Percentiles rank a stretch among this genome's conserved stretches.
These are phyloP conservation scores for Peromyscus nudipes DNA, from an alignment of 2,797 vertebrate genomes.

Conservation along the genomic window DNA sequence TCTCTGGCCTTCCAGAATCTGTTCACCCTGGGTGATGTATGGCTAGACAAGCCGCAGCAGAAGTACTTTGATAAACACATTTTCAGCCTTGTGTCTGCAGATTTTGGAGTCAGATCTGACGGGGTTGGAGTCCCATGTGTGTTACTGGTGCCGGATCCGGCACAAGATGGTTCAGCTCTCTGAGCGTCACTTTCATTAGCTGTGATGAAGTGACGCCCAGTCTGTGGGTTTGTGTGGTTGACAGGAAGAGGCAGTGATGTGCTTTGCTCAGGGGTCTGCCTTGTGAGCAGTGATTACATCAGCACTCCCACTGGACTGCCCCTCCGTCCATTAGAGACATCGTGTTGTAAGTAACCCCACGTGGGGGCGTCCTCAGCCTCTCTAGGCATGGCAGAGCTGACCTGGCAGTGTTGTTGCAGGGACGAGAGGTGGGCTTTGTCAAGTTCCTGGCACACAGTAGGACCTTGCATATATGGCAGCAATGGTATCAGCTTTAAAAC, in stretches of 20 bases:
- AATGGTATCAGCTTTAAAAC: neutral
- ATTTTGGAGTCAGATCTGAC: neutral
- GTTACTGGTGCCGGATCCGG: neutral
- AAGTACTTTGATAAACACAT: neutral
- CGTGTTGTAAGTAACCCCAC: neutral
- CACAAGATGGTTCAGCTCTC: neutral
- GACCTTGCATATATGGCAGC: neutral
- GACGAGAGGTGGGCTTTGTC: neutral
- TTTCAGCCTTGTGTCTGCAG: neutral
- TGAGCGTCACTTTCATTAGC: neutral
- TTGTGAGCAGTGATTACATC: neutral
- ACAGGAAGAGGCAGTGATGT: neutral
- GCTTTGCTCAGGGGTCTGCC: neutral
- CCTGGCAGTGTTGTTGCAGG: neutral
- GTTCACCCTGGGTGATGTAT: neutral
- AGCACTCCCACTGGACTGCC: neutral
- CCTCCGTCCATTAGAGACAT: neutral
- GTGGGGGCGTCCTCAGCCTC: neutral
- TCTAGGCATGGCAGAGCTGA: neutral
- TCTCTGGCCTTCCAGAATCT: constrained; percentile 25
- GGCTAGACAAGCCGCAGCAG: neutral
- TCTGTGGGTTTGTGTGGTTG: neutral
- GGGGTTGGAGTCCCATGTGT: neutral
- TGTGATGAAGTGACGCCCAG: neutral
- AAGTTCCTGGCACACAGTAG: neutral